Conservation (phyloP, 2,888 invertebrate genomes). For the Mactromeris polynyma region DNA sequence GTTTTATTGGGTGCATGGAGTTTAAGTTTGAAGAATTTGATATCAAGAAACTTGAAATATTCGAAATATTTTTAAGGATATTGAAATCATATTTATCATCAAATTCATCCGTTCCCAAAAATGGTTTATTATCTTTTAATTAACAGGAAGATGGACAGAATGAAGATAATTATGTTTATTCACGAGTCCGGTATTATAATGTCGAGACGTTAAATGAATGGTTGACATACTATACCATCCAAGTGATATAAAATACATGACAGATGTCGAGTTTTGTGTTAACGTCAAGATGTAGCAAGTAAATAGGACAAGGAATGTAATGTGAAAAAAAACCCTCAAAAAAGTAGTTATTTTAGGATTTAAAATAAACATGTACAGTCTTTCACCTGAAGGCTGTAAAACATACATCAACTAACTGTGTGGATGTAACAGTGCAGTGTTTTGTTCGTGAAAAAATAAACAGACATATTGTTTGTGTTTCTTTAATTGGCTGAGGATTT, state of each 20-base stretch:
- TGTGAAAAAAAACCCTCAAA: not conserved
- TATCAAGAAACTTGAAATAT: not conserved
- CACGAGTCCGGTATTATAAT: not conserved
- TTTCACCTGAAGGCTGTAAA: not conserved
- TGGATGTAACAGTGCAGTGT: not conserved
- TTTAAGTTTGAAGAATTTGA: not conserved
- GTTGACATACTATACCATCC: not conserved
- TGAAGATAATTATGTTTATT: not conserved
- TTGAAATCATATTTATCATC: not conserved
- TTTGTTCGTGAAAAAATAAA: too few relatives aligned
- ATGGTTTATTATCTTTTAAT: slow-evolving; percentile 4
- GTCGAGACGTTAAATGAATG: not conserved
- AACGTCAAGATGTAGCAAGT: not conserved
- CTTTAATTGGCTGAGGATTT: too few relatives aligned
- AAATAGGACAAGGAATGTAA: not conserved
- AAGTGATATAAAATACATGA: slow-evolving; percentile 17
- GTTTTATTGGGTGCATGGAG: not conserved
- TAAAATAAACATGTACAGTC: not conserved
- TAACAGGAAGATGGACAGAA: not conserved
- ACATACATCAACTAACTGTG: not conserved
- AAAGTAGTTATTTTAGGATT: not conserved
- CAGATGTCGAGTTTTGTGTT: slow-evolving; percentile 15
- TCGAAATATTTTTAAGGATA: not conserved
- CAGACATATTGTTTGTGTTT: too few relatives aligned
- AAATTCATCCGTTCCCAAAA: not conserved